A percentile compares a stretch with the other conserved stretches of the same genome.
Evolutionary conservation across 2,888 invertebrate genomes (phyloP).

Genomic region (Phalera bucephala): DNA sequence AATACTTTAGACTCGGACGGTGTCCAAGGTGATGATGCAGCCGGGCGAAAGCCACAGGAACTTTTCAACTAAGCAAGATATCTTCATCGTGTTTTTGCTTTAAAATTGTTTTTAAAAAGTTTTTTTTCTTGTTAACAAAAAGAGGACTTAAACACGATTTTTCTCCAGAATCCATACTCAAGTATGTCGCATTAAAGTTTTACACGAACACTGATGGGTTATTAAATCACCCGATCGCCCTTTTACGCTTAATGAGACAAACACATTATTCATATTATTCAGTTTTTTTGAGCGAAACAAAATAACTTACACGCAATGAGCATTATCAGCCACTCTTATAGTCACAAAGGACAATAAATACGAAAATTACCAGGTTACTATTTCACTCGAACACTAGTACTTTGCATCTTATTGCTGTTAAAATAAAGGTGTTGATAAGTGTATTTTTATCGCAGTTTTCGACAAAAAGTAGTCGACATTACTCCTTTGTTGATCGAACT

Average conservation of each 20-base stretch:
- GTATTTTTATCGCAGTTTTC: conserved; percentile 12
- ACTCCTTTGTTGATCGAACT: conserved; percentile 45
- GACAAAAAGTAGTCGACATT: conserved; percentile 42
- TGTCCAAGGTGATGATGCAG: no score
- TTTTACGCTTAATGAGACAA: conserved; percentile 76
- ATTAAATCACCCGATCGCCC: conserved; percentile 62
- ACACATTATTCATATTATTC: conserved; percentile 63
- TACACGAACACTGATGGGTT: conserved; percentile 26
- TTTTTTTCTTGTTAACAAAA: no score
- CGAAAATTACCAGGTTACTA: conserved; percentile 16
- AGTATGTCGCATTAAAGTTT: no score
- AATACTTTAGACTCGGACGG: no score
- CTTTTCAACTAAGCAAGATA: no score
- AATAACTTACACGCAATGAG: conserved; percentile 71
- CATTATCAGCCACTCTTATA: conserved; percentile 65
- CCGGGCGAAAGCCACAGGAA: no score
- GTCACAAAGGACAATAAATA: conserved; percentile 70
- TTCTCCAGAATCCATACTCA: no score
- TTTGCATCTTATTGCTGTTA: neutral
- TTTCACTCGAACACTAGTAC: neutral
- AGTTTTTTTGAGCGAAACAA: conserved; percentile 55
- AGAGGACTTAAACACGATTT: no score
- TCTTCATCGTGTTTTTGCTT: no score
- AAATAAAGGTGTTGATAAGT: conserved; percentile 4
- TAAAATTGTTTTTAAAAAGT: no score